phyloP scores from a whole-genome alignment of 2,113 vertebrate genomes.

The Chaetodon trifascialis region DNA sequence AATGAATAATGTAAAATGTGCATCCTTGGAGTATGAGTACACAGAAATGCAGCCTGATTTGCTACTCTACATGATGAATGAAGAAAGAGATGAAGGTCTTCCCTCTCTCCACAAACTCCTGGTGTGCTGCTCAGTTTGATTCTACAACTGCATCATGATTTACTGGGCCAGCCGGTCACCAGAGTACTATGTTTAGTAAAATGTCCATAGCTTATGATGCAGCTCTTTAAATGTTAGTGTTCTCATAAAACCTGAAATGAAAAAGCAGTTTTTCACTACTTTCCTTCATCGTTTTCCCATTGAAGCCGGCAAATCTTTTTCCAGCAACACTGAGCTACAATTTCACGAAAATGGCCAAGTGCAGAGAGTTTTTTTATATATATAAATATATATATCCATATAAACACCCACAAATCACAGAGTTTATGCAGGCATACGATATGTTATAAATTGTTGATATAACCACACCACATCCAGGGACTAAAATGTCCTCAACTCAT shows the following conservation, averaged over 20 bases:
- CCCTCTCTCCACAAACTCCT: not conserved
- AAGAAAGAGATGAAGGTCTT: not conserved
- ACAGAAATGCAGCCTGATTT: not conserved
- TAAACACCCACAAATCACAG: not conserved
- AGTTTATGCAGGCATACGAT: not conserved
- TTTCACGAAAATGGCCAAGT: not conserved
- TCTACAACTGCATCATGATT: slow-evolving; percentile 7
- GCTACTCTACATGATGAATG: not conserved
- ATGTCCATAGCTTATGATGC: slow-evolving; percentile 15
- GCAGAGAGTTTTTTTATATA: not conserved
- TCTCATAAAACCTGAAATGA: slow-evolving; percentile 33
- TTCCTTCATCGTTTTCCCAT: not conserved
- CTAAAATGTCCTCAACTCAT: not conserved
- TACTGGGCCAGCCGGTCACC: not conserved
- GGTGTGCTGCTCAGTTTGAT: not conserved
- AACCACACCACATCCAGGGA: not conserved
- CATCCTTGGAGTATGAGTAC: not conserved
- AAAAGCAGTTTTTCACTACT: slow-evolving; percentile 25
- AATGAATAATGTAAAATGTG: not conserved
- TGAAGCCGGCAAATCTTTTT: not conserved
- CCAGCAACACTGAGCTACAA: not conserved
- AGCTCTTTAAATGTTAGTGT: slow-evolving; percentile 35
- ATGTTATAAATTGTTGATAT: not conserved
- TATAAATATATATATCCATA: no score
- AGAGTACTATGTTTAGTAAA: slow-evolving; percentile 15